Conservation (phyloP, 2,797 vertebrate genomes). For the Chelidonichthys spinosus region DNA sequence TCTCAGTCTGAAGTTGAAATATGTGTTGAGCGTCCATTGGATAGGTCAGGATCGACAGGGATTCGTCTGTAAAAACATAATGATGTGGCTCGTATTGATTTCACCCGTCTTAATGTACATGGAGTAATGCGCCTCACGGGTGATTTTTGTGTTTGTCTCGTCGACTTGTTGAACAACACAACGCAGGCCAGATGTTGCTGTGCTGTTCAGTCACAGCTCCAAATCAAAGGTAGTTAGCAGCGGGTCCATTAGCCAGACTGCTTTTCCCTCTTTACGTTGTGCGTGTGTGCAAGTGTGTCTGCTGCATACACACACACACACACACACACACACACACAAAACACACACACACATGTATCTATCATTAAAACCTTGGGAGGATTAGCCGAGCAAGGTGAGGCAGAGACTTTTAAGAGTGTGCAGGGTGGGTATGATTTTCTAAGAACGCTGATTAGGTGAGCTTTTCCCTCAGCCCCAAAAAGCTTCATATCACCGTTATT, state of each 20-base stretch:
- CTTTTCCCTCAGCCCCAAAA: conserved; percentile 42
- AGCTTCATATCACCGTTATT: conserved; percentile 47
- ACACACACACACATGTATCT: conserved; percentile 39
- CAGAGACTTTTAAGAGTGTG: conserved; percentile 63
- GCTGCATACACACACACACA: conserved; percentile 3
- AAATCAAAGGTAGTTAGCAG: conserved; percentile 47
- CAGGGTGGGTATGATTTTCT: conserved; percentile 56
- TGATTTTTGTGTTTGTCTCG: conserved; percentile 33
- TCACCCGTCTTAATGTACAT: conserved; percentile 12
- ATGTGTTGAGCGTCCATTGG: too few species aligned
- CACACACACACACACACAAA: conserved; percentile 1
- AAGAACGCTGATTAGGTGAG: conserved; percentile 66
- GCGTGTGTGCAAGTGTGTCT: conserved; percentile 24
- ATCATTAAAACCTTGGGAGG: conserved; percentile 70
- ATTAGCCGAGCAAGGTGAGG: conserved; percentile 74
- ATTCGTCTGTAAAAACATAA: too few species aligned
- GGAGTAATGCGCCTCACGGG: conserved; percentile 33
- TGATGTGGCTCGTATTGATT: not conserved
- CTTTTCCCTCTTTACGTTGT: conserved; percentile 38
- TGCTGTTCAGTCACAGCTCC: conserved; percentile 29
- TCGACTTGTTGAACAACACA: conserved; percentile 63
- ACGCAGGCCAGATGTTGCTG: conserved; percentile 60
- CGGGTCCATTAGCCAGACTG: conserved; percentile 54
- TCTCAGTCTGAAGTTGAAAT: too few species aligned
- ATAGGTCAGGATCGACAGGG: too few species aligned